Conservation (phyloP, 2,113 vertebrate genomes). For the Sturnira hondurensis region DNA sequence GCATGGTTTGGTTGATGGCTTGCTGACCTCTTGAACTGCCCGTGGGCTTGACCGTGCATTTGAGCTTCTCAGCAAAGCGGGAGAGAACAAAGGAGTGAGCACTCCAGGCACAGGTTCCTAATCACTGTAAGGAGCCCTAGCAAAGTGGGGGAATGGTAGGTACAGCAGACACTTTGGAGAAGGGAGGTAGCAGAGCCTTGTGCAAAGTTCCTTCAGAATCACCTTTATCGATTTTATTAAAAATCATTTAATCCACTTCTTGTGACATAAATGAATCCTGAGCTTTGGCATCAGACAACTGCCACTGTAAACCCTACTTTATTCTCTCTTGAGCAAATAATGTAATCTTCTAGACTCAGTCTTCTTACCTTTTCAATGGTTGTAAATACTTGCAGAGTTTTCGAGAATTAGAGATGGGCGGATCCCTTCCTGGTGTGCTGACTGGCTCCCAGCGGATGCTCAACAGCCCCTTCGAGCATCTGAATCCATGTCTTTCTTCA, state of each 20-base stretch:
- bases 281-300: neutral
- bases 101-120: neutral
- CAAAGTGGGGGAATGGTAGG: neutral
- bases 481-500: neutral
- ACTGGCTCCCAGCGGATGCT: neutral
- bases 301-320: too few species aligned
- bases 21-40: neutral
- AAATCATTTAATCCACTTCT: neutral
- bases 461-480: neutral
- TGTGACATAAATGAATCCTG: neutral
- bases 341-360: neutral
- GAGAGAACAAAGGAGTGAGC: neutral
- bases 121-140: fast-evolving
- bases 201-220: neutral
- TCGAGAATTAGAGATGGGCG: fast-evolving
- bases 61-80: neutral
- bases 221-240: neutral
- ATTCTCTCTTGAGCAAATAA: neutral
- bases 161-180: fast-evolving
- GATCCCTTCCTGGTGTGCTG: too few species aligned
- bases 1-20: neutral
- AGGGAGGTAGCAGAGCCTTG: neutral
- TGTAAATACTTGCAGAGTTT: fast-evolving
- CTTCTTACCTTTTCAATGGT: neutral
- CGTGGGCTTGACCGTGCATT: fast-evolving